Conservation (phyloP, 2,797 vertebrate genomes). For the Galago senegalensis region DNA sequence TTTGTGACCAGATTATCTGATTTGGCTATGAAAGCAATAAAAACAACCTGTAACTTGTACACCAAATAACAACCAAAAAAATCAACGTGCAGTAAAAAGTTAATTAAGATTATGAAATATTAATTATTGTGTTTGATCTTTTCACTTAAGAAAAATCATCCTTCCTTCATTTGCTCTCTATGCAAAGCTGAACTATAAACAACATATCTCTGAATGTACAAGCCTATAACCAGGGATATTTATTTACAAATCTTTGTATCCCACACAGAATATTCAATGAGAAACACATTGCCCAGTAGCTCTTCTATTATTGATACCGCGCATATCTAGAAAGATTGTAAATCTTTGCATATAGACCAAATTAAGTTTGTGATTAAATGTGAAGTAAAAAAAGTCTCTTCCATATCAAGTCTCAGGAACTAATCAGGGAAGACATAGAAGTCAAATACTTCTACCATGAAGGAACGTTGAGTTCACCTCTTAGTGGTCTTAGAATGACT, state of each 20-base stretch:
- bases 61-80: constrained; percentile 79
- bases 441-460: not conserved
- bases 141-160: constrained; percentile 71
- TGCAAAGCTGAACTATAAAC: constrained; percentile 61
- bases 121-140: constrained; percentile 78
- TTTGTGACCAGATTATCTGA: constrained; percentile 85
- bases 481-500: not conserved
- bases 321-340: constrained; percentile 39
- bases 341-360: constrained; percentile 62
- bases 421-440: constrained; percentile 3
- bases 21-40: constrained; percentile 77
- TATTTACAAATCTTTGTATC: constrained; percentile 72
- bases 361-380: constrained; percentile 67
- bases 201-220: constrained; percentile 66
- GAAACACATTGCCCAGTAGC: not conserved
- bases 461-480: not conserved
- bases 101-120: constrained; percentile 85
- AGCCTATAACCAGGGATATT: constrained; percentile 69
- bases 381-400: constrained; percentile 48
- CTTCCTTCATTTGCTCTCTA: not conserved
- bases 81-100: constrained; percentile 75
- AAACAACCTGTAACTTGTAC: constrained; percentile 66
- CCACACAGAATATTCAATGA: constrained; percentile 52
- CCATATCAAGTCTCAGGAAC: constrained; percentile 1
- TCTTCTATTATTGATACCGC: constrained; percentile 63